phyloP scores from a whole-genome alignment of 1,140 invertebrate genomes.

The Berghia stephanieae region DNA sequence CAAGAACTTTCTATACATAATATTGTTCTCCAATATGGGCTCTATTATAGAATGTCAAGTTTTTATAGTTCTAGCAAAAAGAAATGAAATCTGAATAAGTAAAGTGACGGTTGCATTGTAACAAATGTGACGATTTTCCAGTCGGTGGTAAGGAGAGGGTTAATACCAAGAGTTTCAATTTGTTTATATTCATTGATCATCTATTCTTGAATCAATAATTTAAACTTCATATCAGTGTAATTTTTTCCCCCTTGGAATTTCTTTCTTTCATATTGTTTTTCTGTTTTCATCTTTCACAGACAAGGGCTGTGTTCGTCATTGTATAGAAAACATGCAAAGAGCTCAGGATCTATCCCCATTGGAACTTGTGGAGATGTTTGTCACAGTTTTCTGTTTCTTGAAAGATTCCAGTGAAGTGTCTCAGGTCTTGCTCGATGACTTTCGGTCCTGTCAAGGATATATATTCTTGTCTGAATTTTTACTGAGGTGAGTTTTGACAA shows the following conservation, averaged over 20 bases:
- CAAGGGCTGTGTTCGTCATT: conserved; percentile 93
- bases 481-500: conserved; percentile 85
- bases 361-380: conserved; percentile 98
- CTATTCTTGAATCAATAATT: neutral
- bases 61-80: too few species aligned
- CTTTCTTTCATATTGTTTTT: neutral
- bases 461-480: conserved; percentile 93
- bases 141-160: too few species aligned
- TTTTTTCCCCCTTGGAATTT: neutral
- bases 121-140: too few species aligned
- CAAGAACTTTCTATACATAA: too few species aligned
- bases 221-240: neutral
- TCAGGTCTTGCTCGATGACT: conserved; percentile 93
- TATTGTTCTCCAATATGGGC: too few species aligned
- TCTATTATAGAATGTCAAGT: too few species aligned
- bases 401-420: conserved; percentile 98
- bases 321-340: conserved; percentile 96
- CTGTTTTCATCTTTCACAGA: conserved; percentile 72
- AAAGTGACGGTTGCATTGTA: too few species aligned
- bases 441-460: conserved; percentile 93
- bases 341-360: conserved; percentile 88
- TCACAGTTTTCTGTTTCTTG: conserved; percentile 96
- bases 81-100: too few species aligned
- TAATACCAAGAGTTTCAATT: too few species aligned
- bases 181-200: too few species aligned